Conservation (phyloP, 1,140 invertebrate genomes). For the Thalassaphorura encarpata region DNA sequence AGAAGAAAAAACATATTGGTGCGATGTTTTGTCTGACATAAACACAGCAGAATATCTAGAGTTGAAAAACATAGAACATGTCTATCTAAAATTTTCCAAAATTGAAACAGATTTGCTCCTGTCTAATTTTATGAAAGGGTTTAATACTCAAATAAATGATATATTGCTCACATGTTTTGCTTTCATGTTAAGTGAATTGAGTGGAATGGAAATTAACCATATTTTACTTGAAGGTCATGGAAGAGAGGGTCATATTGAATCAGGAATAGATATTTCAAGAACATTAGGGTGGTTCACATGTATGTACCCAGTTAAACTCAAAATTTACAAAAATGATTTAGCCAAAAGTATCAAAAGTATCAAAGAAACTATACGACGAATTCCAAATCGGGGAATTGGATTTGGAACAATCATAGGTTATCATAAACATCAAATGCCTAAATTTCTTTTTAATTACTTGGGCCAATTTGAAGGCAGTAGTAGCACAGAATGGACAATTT, state of each 20-base stretch:
- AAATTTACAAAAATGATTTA: background rate
- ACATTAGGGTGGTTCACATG: slow-evolving; percentile 18
- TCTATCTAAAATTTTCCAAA: background rate
- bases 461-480: background rate
- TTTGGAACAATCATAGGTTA: slow-evolving; percentile 6
- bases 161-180: slow-evolving; percentile 9
- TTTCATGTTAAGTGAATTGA: background rate
- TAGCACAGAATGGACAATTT: background rate
- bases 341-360: background rate
- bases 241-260: slow-evolving; percentile 3
- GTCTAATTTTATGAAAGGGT: background rate
- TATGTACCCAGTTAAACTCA: slow-evolving; percentile 7
- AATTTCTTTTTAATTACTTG: background rate
- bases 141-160: slow-evolving; percentile 10
- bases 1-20: background rate
- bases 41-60: too few species aligned
- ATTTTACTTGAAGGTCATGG: slow-evolving; percentile 16
- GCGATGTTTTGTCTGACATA: too few species aligned
- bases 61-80: background rate
- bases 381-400: slow-evolving; percentile 4
- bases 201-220: background rate
- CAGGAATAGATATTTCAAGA: background rate
- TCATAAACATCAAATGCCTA: background rate
- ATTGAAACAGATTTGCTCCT: background rate
- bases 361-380: background rate